These are phyloP conservation scores for Tyrophagus putrescentiae DNA, from an alignment of 1,140 invertebrate genomes.

Conservation along the genomic window DNA sequence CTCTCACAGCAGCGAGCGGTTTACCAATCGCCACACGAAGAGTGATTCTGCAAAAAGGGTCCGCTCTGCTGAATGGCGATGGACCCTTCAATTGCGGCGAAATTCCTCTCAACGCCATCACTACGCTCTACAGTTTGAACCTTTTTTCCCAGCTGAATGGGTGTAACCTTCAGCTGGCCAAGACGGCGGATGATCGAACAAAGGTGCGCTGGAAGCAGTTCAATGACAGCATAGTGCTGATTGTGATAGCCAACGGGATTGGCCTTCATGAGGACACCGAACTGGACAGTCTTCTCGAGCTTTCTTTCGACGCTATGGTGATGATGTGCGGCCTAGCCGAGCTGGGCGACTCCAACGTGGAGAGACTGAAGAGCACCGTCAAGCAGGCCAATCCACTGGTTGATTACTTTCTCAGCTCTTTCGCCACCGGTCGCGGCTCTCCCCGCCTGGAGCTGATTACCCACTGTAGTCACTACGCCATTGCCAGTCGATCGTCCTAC, in stretches of 20 bases:
- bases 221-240: conserved; percentile 18
- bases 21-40: conserved; percentile 19
- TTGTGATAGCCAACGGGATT: not conserved
- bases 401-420: conserved; percentile 19
- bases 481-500: not conserved
- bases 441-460: not conserved
- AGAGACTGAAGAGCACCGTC: conserved; percentile 19
- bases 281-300: conserved; percentile 11
- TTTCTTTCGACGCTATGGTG: conserved; percentile 16
- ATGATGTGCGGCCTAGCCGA: conserved; percentile 7
- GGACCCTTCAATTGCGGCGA: too few species aligned
- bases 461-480: not conserved
- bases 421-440: not conserved
- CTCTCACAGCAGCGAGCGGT: conserved; percentile 11
- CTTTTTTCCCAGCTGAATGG: conserved; percentile 22
- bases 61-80: conserved; percentile 19
- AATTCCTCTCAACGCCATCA: conserved; percentile 4
- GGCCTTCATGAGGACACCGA: not conserved
- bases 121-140: conserved; percentile 15
- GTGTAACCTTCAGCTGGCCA: not conserved
- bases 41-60: not conserved
- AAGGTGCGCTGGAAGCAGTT: conserved; percentile 20
- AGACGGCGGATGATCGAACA: not conserved
- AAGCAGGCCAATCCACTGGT: conserved; percentile 10
- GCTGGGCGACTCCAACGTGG: conserved; percentile 6